Evolutionary conservation across 2,888 invertebrate species (phyloP), one percentile per base, ranked within the genome.

Genomic region (Julus scanicus): DNA sequence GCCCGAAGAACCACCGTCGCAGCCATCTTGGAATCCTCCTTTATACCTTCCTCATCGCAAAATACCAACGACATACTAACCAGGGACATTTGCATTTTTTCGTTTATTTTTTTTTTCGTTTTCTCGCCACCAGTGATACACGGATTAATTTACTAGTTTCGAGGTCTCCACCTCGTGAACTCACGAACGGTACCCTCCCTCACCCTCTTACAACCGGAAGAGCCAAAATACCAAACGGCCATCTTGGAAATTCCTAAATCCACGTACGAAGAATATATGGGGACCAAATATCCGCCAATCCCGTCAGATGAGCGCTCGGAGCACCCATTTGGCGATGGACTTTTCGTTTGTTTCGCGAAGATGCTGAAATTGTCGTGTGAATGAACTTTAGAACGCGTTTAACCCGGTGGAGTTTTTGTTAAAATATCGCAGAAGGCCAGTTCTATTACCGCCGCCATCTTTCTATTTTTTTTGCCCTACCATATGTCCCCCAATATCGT

Each of bases 371-470:
- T 80, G 29, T 29, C 29, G 29, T 44, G 37, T 29, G 11, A 29
- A 37, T 80, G 80, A 80, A 80, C 80, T 80, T 13, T 39, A 39
- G 80, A 80, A 80, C 80, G 80, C 80, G 80, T 80, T 80, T 80
- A 80, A 15, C 37, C 80, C 80, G 37, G 80, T 37, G 9, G 71
- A 29, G 29, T 20, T 71, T 71, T 71, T 71, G 71, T 37, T 80
- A 80, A 80, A 80, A 39, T 80, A 29, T 80, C 80, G 37, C 80
- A 37, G 37, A 80, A 80, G 80, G 80, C 80, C 80, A 80, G 80
- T 80, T 80, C 8, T 80, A 37, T 29, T 80, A 71, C 20, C 29
- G 53, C 53, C 15, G 15, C 15, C 53, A 53, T 53, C 17, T 53
- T 53, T 17, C 53, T 15, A 17, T 13, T 17, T 17, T 49, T 49